Evolutionary conservation across 2,888 invertebrate species (phyloP).

Genomic region (Luperina testacea): DNA sequence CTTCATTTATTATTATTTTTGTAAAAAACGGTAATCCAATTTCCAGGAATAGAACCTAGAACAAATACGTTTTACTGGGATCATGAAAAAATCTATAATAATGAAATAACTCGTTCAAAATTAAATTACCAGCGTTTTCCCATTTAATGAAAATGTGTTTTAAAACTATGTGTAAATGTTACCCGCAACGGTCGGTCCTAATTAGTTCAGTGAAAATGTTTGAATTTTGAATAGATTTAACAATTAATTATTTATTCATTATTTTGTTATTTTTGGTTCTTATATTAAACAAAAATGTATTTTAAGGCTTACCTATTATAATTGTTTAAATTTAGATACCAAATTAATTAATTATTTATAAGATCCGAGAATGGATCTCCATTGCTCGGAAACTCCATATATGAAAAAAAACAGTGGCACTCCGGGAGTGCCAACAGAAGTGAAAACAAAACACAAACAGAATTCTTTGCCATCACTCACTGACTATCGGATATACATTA

Average conservation of each 20-base stretch:
- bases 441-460: no score
- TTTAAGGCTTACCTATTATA: no score
- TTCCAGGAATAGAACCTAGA: conserved; percentile 9
- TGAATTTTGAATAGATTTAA: neutral
- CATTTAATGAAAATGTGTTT: neutral
- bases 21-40: conserved; percentile 20
- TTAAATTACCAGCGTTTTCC: neutral
- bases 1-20: conserved; percentile 3
- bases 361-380: neutral
- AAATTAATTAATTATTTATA: neutral
- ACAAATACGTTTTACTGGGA: conserved; percentile 12
- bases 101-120: conserved; percentile 8
- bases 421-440: no score
- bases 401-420: no score
- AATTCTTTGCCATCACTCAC: no score
- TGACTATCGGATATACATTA: no score
- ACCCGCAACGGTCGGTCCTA: neutral
- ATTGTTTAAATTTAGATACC: no score
- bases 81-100: neutral
- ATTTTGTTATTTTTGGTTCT: no score
- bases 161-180: neutral
- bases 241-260: neutral
- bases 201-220: neutral
- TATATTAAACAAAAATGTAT: no score
- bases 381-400: neutral